These are phyloP conservation scores for Embiotoca jacksoni DNA, from an alignment of 2,113 vertebrate species.

Conservation along the genomic window DNA sequence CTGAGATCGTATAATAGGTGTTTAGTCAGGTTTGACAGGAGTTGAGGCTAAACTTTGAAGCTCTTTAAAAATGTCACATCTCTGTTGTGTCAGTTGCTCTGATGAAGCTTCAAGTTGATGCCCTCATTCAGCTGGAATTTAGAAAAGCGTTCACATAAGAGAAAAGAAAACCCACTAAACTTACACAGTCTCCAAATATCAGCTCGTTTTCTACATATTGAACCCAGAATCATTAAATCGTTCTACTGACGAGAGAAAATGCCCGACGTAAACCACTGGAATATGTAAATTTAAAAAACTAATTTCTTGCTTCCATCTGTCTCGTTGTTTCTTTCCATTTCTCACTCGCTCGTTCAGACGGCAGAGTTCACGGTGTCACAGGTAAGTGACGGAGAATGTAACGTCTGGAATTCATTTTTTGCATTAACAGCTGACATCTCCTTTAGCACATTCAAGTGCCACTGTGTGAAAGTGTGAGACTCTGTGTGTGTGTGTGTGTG, in stretches of 20 bases:
- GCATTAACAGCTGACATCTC: constrained; percentile 67
- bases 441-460: constrained; percentile 62
- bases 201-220: not conserved
- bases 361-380: constrained; percentile 50
- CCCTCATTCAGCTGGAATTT: not conserved
- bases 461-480: not conserved
- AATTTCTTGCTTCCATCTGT: not conserved
- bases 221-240: not conserved
- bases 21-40: not conserved
- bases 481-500: not conserved
- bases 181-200: not conserved
- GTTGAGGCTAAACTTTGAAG: not conserved
- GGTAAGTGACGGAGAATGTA: constrained; percentile 45
- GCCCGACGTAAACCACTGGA: not conserved
- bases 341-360: constrained; percentile 25
- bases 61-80: constrained; percentile 20
- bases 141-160: not conserved
- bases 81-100: constrained; percentile 3
- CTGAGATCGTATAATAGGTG: too few species aligned
- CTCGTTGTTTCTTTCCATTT: not conserved
- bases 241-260: not conserved
- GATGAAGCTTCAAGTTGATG: not conserved
- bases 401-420: constrained; percentile 65
- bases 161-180: not conserved
- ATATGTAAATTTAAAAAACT: constrained; percentile 2